Base-by-base conservation (phyloP, 2,113 vertebrate genomes). In the Mastomys coucha region DNA sequence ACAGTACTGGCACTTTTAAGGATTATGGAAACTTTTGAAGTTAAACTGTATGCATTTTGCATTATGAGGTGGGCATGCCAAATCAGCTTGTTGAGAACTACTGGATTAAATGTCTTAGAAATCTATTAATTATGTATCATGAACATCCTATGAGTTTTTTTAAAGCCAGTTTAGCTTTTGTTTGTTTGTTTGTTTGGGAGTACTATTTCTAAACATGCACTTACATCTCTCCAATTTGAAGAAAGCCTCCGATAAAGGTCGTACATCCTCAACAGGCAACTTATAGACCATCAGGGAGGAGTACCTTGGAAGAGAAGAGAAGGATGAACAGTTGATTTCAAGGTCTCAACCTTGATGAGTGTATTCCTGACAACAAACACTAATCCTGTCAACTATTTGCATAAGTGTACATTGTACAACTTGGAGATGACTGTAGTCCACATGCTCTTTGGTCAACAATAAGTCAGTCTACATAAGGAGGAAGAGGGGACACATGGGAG, bases 181-280 rank as follows among this genome's bases (percentile, higher is more conserved):
- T 16, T 60, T 51, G 69, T 70, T 81, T 9, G 65, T n/a, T n/a
- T n/a, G n/a, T n/a, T n/a, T n/a, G 2, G 14, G 26, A 28, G 26
- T 70, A 73, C 89, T 42, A 6, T 31, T 87, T 92, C 36, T 39
- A 39, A 26, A 45, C 2, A 22, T 24, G 19, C 13, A 53, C 69
- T 98, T 98, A 99, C 99, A 99, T 60, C 97, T 98, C 98, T 99
- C 99, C 89, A 99, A 93, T 97, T 98, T 98, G 72, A 98, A 98
- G 98, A 99, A 99, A 36, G 99, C 97, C 87, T 98, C 98, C 9
- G 99, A 99, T 65, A 99, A 98, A 70, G 99, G 99, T 5, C 97
- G 94, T 0, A 99, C 99, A 33, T 99, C 99, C 93, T 99, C 99
- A 97, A 98, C 98, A 6, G 99, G 99, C 90, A 99, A 97, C 96